These are phyloP conservation scores for Lates calcarifer DNA, from an alignment of 2,113 vertebrate genomes.

Conservation along the genomic window DNA sequence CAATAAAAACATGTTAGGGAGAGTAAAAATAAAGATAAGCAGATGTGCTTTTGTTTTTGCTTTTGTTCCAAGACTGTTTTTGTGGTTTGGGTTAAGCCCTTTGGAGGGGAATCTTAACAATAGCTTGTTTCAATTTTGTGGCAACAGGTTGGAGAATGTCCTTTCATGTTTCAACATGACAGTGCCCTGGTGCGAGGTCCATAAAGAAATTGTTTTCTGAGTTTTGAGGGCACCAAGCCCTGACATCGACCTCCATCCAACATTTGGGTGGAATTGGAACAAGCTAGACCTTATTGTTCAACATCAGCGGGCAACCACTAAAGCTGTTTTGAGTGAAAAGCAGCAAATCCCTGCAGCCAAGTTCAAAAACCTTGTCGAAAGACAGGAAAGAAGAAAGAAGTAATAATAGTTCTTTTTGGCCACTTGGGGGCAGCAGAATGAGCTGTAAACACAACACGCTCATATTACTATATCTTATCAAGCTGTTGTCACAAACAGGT, in stretches of 20 bases:
- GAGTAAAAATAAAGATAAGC: not conserved
- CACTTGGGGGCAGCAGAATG: too few relatives aligned
- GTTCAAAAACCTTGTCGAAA: not conserved
- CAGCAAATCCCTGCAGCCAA: slow-evolving; percentile 12
- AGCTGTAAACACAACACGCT: too few relatives aligned
- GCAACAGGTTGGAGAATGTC: not conserved
- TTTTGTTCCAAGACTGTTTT: not conserved
- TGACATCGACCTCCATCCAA: not conserved
- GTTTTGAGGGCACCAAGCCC: not conserved
- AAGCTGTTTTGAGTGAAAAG: slow-evolving; percentile 1
- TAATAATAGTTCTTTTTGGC: not conserved
- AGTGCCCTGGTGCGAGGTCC: not conserved
- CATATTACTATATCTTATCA: too few relatives aligned
- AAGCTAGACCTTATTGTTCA: slow-evolving; percentile 12
- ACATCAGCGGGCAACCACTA: slow-evolving; percentile 1
- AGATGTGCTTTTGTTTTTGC: not conserved
- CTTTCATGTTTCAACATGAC: not conserved
- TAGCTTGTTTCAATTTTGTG: not conserved
- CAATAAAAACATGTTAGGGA: not conserved
- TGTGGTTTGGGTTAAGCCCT: not conserved
- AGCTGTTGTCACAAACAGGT: too few relatives aligned
- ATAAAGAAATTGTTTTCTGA: not conserved
- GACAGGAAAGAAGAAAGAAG: not conserved
- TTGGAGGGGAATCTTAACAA: not conserved
- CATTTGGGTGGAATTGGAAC: not conserved